A percentile compares a stretch with the other conserved stretches of the same genome.
phyloP scores from a whole-genome alignment of 2,113 vertebrate species.

The Heptranchias perlo region DNA sequence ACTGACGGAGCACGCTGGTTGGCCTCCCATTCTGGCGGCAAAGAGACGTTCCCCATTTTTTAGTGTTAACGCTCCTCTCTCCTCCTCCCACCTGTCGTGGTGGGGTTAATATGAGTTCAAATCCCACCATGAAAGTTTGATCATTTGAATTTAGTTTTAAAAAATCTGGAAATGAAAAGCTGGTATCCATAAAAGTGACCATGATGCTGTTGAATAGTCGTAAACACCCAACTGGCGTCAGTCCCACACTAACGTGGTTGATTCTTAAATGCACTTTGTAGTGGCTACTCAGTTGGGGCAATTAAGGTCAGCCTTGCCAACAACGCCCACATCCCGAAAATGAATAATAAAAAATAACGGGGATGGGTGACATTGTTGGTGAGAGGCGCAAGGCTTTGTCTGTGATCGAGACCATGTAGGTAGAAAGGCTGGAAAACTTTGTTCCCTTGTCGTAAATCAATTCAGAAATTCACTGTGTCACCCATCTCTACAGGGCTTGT shows the following conservation, averaged over 20 bases:
- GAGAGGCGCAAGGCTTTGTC: background rate
- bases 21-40: background rate
- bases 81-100: no score
- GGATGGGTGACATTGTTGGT: background rate
- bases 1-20: background rate
- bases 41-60: no score
- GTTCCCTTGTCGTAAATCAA: background rate
- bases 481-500: no score
- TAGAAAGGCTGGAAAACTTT: background rate
- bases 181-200: background rate
- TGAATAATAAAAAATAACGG: background rate
- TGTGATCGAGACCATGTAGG: background rate
- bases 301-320: background rate
- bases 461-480: background rate
- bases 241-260: no score
- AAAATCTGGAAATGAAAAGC: background rate
- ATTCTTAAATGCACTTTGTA: background rate
- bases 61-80: no score
- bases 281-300: background rate
- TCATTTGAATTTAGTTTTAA: background rate
- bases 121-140: background rate
- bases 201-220: background rate
- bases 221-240: background rate
- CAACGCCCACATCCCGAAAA: background rate
- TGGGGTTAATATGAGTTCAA: no score